Evolutionary conservation across 2,113 vertebrate genomes (phyloP).

Genomic region (Scortum barcoo): DNA sequence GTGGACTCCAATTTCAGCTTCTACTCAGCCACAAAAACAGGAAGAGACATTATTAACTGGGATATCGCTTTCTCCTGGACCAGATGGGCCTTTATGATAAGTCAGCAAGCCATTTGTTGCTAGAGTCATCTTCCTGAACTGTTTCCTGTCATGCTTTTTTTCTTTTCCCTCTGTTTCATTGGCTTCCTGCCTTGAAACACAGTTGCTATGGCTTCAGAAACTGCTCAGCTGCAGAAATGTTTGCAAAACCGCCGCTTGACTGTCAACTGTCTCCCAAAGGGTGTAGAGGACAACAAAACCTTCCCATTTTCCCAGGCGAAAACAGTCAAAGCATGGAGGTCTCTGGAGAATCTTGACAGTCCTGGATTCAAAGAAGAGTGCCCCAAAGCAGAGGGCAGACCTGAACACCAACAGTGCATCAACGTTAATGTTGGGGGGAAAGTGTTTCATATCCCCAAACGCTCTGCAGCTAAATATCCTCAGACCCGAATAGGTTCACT

Average conservation of each 20-base stretch:
- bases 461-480: slow-evolving; percentile 78
- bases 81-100: neutral
- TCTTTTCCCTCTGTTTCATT: neutral
- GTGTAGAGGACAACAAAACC: slow-evolving; percentile 42
- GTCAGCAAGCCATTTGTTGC: neutral
- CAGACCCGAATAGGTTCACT: slow-evolving; percentile 83
- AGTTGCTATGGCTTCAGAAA: slow-evolving; percentile 49
- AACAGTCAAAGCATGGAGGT: slow-evolving; percentile 82
- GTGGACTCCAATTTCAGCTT: neutral
- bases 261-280: slow-evolving; percentile 60
- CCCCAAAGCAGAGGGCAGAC: slow-evolving; percentile 3
- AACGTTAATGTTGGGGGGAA: slow-evolving; percentile 85
- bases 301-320: slow-evolving; percentile 78
- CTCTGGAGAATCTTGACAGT: slow-evolving; percentile 70
- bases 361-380: neutral
- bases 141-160: slow-evolving; percentile 39
- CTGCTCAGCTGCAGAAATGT: slow-evolving; percentile 24
- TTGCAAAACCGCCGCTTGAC: slow-evolving; percentile 55
- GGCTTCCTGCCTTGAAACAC: slow-evolving; percentile 31
- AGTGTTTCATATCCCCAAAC: slow-evolving; percentile 79
- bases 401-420: slow-evolving; percentile 59
- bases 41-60: slow-evolving; percentile 13
- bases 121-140: slow-evolving; percentile 10
- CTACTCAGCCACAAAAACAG: slow-evolving; percentile 29
- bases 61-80: slow-evolving; percentile 14